Evolutionary conservation across 2,888 invertebrate species (phyloP), one percentile per base, ranked within the genome.

Genomic region (Nomada goodeniana): DNA sequence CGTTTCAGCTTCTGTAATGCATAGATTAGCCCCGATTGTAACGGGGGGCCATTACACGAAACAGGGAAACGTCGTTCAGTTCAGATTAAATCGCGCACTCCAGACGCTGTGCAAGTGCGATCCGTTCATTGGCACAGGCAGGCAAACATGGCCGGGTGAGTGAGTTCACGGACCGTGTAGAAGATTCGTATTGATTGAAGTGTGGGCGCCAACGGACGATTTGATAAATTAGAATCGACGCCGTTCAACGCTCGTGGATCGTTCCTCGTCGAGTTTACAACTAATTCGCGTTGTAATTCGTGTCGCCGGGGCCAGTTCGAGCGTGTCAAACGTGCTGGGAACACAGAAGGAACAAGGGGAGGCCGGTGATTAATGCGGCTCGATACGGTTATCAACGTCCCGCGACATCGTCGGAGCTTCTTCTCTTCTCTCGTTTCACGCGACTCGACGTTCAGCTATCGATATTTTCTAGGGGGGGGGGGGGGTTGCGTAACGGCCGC

Each of bases 171-270:
- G 80, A 71, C 80, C 64, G 61, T 13, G 52, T 64, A 80, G 86
- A 87, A 83, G 86, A 88, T 85, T 87, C 74, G 79, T 88, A 88
- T 88, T 87, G 88, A 88, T 88, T 87, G 83, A 85, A 88, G 88
- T 87, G 88, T 87, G 85, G 88, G 88, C 88, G 88, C 89, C 86
- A 76, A 76, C 72, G 76, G 76, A 61, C 86, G 81, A 85, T 86
- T 86, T 85, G 88, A 88, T 88, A 83, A 88, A 88, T 88, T 83
- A 74, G 63, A 53, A 79, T 76, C 69, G 88, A 84, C 85, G 79
- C 53, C 71, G 69, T 84, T 71, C 57, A 74, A 74, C 83, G 83
- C 59, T 47, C 53, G 63, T 52, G 76, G 61, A 70, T 76, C 76
- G 60, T 60, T 61, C 77, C 57, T 52, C 47, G 50, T 55, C 18